phyloP scores from a whole-genome alignment of 2,113 vertebrate genomes.

The Ailuropoda melanoleuca region DNA sequence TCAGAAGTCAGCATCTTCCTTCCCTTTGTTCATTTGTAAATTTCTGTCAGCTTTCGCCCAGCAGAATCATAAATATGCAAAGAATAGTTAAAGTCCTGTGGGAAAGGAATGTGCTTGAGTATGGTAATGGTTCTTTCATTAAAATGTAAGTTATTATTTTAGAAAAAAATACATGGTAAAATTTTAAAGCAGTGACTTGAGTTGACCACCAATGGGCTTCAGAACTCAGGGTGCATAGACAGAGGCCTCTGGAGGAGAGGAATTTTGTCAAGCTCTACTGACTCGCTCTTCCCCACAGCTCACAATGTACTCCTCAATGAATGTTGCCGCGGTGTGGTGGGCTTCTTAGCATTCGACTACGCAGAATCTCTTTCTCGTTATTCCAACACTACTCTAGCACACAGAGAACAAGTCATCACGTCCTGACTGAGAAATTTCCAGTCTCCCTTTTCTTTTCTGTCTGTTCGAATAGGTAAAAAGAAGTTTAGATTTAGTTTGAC shows the following conservation, averaged over 20 bases:
- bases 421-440: neutral
- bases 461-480: neutral
- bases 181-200: constrained; percentile 68
- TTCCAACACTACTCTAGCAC: constrained; percentile 12
- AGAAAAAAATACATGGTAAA: constrained; percentile 63
- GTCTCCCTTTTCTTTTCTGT: constrained; percentile 2
- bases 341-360: constrained; percentile 28
- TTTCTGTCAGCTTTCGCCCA: constrained; percentile 63
- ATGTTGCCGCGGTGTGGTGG: neutral
- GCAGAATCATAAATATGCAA: constrained; percentile 77
- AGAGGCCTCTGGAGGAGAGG: neutral
- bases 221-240: neutral
- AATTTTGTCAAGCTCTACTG: constrained; percentile 11
- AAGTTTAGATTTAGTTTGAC: constrained; percentile 30
- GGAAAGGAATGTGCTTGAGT: constrained; percentile 72
- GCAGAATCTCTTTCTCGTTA: constrained; percentile 57
- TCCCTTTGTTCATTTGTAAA: constrained; percentile 70
- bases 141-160: constrained; percentile 76
- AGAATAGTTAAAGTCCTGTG: constrained; percentile 69
- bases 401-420: neutral
- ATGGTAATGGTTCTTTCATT: constrained; percentile 79
- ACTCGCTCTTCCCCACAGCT: neutral
- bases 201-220: neutral
- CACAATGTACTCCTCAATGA: constrained; percentile 28
- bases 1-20: constrained; percentile 55